Percentiles rank a stretch among this genome's conserved stretches.
These are phyloP conservation scores for Pipistrellus nathusii DNA, from an alignment of 2,797 vertebrate species.

Conservation along the genomic window DNA sequence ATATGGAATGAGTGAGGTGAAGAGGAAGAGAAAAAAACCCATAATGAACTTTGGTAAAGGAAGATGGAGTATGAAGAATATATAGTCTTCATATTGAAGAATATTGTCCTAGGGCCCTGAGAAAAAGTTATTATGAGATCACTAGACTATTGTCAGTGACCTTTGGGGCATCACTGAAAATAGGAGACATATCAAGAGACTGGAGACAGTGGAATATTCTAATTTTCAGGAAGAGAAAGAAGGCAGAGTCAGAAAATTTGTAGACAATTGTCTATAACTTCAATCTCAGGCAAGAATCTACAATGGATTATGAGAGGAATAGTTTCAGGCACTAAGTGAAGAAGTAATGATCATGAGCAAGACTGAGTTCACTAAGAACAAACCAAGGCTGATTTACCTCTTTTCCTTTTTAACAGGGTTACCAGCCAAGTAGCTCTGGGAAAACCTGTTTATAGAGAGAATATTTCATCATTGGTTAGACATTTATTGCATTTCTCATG, in stretches of 20 bases:
- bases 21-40: conserved; percentile 25
- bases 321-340: neutral
- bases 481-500: neutral
- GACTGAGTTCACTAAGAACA: neutral
- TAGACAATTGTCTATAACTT: neutral
- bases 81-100: neutral
- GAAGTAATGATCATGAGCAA: neutral
- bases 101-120: neutral
- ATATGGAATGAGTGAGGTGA: neutral
- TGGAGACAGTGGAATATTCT: neutral
- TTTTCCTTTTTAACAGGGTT: neutral
- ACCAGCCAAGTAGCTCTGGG: neutral
- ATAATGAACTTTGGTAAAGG: neutral
- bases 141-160: neutral
- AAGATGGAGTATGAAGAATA: neutral
- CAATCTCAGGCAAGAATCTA: neutral
- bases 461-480: neutral
- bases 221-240: conserved; percentile 43
- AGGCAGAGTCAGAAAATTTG: neutral
- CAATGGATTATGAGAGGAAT: neutral
- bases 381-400: neutral
- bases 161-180: neutral
- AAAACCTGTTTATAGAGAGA: neutral
- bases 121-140: neutral
- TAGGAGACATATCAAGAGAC: neutral